Evolutionary conservation across 2,888 invertebrate species (phyloP), one percentile per base, ranked within the genome.

Genomic region (Leucophora obtusa): DNA sequence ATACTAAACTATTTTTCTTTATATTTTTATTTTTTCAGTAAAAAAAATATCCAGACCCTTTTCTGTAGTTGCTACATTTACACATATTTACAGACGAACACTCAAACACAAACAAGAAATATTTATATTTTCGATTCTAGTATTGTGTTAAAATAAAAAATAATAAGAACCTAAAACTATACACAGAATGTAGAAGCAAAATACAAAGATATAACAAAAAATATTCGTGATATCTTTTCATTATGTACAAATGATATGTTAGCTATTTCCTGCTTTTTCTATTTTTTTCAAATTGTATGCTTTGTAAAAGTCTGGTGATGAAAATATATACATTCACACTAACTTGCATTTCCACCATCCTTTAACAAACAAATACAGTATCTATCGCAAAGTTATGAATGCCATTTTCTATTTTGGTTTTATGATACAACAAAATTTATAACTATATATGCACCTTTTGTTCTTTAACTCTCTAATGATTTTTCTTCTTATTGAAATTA

Each of bases 181-280:
- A 50, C 15, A 17, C 1, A 17, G n/a, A 8, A 24, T n/a, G 6
- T 2, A 47, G n/a, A 47, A 47, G 6, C 14, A n/a, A 47, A 47
- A 47, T 47, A n/a, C 43, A 17, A 28, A 50, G 38, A 21, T n/a
- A 9, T 17, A 28, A 21, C 5, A 74, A 58, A 35, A 47, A 63
- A 78, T 70, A 78, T 71, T 75, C 83, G 82, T 82, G 84, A 83
- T 84, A 84, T 82, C 76, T 82, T 84, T 84, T 84, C 84, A 84
- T 83, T 84, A 82, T 65, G 78, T 78, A 82, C 79, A 82, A 83
- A 84, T 82, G 82, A 78, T 79, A 83, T 83, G 82, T 82, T 69
- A 71, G 70, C 77, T 74, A 80, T 84, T 82, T 83, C 83, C 82
- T 66, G 65, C 58, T 54, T 33, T 70, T 24, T 69, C 8, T 38